phyloP scores from a whole-genome alignment of 1,140 invertebrate genomes.

The Aphis gossypii region DNA sequence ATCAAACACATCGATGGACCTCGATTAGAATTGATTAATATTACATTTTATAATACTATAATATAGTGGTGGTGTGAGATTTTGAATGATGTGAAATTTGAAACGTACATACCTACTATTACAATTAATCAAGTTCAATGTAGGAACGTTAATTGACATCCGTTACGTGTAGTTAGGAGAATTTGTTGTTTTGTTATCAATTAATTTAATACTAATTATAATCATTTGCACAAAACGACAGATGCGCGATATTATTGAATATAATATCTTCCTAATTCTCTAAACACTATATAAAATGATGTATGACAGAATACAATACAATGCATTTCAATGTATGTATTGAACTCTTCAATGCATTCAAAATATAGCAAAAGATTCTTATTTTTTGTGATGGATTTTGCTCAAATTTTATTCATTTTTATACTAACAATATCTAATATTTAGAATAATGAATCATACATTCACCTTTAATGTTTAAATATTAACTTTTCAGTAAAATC shows the following conservation, averaged over 20 bases:
- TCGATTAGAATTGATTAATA: constrained; percentile 9
- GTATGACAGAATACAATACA: neutral
- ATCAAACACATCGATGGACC: neutral
- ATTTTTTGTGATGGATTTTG: no score
- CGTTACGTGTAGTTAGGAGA: neutral
- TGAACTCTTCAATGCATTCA: neutral
- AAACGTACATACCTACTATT: neutral
- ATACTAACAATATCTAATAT: no score
- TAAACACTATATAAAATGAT: neutral
- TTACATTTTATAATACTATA: neutral
- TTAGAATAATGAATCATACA: no score
- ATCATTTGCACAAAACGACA: neutral
- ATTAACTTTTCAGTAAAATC: no score
- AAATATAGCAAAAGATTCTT: no score
- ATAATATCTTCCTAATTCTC: neutral
- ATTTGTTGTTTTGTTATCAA: constrained; percentile 12
- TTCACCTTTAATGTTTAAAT: no score
- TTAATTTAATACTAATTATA: neutral
- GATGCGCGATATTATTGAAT: neutral
- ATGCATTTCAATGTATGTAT: neutral
- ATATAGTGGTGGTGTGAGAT: neutral
- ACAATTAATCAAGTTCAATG: neutral
- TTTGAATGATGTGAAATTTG: neutral
- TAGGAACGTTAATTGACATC: neutral
- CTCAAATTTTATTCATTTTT: no score